Percentiles rank a stretch among this genome's conserved stretches.
Evolutionary conservation across 2,888 invertebrate genomes (phyloP).

Genomic region (Macrosoma leucophasiata): DNA sequence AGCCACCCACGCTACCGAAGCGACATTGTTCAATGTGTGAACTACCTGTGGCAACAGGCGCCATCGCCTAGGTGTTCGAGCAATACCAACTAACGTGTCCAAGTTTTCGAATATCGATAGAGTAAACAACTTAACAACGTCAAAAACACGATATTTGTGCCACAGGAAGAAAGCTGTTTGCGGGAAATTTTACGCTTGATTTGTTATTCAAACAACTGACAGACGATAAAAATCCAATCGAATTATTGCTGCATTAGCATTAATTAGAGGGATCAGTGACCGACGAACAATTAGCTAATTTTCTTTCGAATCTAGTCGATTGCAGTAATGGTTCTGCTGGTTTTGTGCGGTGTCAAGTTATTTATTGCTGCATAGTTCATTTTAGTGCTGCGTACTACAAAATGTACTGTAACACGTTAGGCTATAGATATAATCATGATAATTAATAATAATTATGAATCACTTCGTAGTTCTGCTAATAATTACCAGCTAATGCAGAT

Average conservation of each 20-base stretch:
- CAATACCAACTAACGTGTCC: slow-evolving; percentile 21
- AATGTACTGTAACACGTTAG: no score
- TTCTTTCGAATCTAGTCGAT: slow-evolving; percentile 34
- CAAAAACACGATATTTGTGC: slow-evolving; percentile 8
- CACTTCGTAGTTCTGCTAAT: no score
- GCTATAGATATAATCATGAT: no score
- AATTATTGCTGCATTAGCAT: slow-evolving; percentile 41
- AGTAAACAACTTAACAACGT: slow-evolving; percentile 12
- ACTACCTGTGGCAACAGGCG: slow-evolving; percentile 27
- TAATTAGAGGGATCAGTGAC: slow-evolving; percentile 50
- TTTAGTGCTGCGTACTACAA: no score
- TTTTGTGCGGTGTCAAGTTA: no score
- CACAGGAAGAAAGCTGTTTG: slow-evolving; percentile 28
- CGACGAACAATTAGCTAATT: slow-evolving; percentile 39
- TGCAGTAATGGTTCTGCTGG: slow-evolving; percentile 26
- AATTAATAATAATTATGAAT: no score
- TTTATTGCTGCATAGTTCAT: no score
- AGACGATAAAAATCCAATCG: slow-evolving; percentile 35
- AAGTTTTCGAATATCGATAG: slow-evolving; percentile 20
- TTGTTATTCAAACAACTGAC: slow-evolving; percentile 35
- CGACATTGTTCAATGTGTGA: slow-evolving; percentile 26
- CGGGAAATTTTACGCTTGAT: slow-evolving; percentile 34
- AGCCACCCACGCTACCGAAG: slow-evolving; percentile 24
- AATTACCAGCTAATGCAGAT: no score
- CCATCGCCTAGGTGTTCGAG: slow-evolving; percentile 24